Conservation (phyloP, 1,140 invertebrate genomes). For the Brachionus angularis region DNA sequence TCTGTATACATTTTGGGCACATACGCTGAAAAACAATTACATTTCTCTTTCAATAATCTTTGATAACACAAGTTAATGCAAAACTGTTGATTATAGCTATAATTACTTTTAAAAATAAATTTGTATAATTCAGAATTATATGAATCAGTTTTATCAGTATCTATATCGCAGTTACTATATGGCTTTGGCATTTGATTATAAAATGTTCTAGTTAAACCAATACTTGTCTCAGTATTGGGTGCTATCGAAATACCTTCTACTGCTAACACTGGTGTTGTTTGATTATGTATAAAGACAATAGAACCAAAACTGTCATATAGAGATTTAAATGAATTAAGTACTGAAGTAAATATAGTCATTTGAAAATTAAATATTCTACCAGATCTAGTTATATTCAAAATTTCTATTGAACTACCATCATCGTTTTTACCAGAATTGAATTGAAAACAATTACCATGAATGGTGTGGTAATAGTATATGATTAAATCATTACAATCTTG, state of each 20-base stretch:
- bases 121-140: conserved; percentile 29
- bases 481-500: neutral
- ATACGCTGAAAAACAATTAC: neutral
- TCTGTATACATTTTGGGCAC: neutral
- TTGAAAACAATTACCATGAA: neutral
- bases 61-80: neutral
- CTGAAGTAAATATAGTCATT: neutral
- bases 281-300: conserved; percentile 22
- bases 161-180: conserved; percentile 14
- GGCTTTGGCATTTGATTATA: neutral
- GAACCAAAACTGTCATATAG: neutral
- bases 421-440: neutral
- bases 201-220: conserved; percentile 22
- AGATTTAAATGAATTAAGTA: neutral
- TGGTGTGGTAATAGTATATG: neutral
- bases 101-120: neutral
- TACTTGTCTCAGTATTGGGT: neutral
- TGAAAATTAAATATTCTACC: neutral
- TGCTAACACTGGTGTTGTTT: neutral
- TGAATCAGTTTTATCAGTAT: neutral
- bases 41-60: neutral
- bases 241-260: neutral
- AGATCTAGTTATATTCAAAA: neutral
- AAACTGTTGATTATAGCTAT: neutral
- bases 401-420: neutral